Conservation (phyloP, 2,797 vertebrate species). For the Falco rusticolus region DNA sequence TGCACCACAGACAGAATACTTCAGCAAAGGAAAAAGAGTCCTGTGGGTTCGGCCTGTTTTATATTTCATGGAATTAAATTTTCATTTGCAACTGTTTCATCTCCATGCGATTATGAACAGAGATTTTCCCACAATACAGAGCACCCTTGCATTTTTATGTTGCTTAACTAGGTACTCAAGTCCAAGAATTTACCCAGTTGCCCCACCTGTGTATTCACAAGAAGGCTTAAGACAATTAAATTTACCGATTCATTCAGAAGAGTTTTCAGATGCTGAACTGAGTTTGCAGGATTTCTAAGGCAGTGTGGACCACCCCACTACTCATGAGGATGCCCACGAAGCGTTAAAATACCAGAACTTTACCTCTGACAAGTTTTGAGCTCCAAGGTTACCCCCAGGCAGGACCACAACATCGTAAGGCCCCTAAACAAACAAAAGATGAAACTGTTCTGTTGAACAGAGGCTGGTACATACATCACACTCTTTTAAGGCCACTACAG, state of each 20-base stretch:
- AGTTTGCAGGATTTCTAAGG: neutral
- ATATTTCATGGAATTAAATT: neutral
- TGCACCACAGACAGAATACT: neutral
- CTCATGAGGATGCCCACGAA: neutral
- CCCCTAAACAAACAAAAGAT: conserved; percentile 79
- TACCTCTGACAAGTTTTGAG: conserved; percentile 94
- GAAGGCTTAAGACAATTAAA: neutral
- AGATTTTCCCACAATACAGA: neutral
- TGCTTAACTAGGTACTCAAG: neutral
- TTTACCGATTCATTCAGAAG: neutral
- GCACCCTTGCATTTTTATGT: neutral
- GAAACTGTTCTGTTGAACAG: neutral
- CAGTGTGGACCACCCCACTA: neutral
- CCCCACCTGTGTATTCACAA: neutral
- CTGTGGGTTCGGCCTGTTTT: neutral
- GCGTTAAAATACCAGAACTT: neutral
- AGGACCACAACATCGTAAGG: conserved; percentile 94
- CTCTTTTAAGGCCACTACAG: neutral
- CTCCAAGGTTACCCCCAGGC: conserved; percentile 94
- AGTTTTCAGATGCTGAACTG: neutral
- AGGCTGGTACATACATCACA: neutral
- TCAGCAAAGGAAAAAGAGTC: neutral
- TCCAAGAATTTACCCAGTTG: neutral
- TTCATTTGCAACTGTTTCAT: neutral
- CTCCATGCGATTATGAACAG: neutral